These are phyloP conservation scores for Triplophysa bombifrons DNA, from an alignment of 2,797 vertebrate genomes.

Conservation along the genomic window DNA sequence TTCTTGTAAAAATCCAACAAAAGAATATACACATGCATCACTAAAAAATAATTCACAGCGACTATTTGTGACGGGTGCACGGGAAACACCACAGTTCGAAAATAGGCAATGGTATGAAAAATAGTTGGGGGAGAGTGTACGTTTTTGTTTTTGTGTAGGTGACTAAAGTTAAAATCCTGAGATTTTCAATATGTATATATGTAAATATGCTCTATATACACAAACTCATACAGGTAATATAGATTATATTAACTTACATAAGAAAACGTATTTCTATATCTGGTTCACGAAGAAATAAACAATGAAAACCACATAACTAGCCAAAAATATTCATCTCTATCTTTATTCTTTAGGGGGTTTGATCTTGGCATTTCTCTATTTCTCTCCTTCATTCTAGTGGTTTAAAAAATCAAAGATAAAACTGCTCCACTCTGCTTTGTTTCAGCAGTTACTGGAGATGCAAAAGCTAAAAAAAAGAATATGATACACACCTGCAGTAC, in stretches of 20 bases:
- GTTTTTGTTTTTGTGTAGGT: neutral
- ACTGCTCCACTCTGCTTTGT: neutral
- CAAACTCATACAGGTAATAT: neutral
- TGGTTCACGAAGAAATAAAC: neutral
- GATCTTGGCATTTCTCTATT: too few species aligned
- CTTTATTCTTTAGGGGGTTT: too few species aligned
- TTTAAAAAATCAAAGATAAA: constrained; percentile 20
- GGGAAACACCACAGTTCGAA: neutral
- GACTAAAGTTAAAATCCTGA: too few species aligned
- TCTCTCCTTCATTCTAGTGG: neutral
- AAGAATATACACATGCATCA: neutral
- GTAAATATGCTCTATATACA: neutral
- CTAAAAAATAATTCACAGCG: neutral
- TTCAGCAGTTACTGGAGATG: neutral
- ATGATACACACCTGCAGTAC: constrained; percentile 16
- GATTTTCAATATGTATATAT: too few species aligned
- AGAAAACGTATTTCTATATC: neutral
- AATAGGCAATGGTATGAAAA: neutral
- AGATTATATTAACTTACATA: neutral
- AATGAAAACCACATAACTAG: neutral
- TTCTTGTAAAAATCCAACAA: neutral
- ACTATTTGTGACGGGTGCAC: neutral
- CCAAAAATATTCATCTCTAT: neutral
- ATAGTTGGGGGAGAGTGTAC: neutral
- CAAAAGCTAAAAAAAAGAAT: neutral